Evolutionary conservation across 1,140 invertebrate genomes (phyloP), one percentile per base, ranked within the genome.

Genomic region (Ceratina australensis): DNA sequence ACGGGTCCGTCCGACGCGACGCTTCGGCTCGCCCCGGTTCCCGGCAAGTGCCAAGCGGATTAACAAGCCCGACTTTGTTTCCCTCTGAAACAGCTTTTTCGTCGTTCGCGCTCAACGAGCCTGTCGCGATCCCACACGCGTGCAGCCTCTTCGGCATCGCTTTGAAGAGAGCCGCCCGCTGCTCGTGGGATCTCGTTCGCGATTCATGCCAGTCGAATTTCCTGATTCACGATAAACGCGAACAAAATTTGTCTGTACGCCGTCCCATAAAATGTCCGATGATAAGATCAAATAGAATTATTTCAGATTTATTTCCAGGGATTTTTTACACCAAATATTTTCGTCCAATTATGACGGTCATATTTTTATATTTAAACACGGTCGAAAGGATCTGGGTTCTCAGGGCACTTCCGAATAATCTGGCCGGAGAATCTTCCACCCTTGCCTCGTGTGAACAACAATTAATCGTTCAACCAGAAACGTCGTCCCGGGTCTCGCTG

Each of bases 101-200:
- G 18, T 49, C 42, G 47, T 52, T 33, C 42, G 18, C 65, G 56
- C 20, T 69, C 65, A 64, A 78, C 26, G 67, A 71, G 49, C 26
- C 59, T 60, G 7, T 72, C 54, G 57, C 66, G 63, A 75, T 80
- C 78, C 81, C 78, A 82, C 81, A 78, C 67, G 66, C 16, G 72
- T 47, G 50, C 18, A 65, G 20, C 47, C 49, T 66, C 68, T 8
- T 61, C 24, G 65, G 69, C 64, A 60, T 63, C 78, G 64, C 81
- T 83, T 83, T 83, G 79, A 81, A 83, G 64, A 33, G 50, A 24
- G 63, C 81, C 81, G 81, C 61, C 15, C 20, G 56, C 22, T 13
- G 20, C 52, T 12, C 18, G 1, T 0, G 7, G 63, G 28, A 47
- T 64, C 47, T 50, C 33, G 20, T 60, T n/a, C 73, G 15, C 22